phyloP scores from a whole-genome alignment of 2,797 vertebrate species.

The Chaetophractus vellerosus region DNA sequence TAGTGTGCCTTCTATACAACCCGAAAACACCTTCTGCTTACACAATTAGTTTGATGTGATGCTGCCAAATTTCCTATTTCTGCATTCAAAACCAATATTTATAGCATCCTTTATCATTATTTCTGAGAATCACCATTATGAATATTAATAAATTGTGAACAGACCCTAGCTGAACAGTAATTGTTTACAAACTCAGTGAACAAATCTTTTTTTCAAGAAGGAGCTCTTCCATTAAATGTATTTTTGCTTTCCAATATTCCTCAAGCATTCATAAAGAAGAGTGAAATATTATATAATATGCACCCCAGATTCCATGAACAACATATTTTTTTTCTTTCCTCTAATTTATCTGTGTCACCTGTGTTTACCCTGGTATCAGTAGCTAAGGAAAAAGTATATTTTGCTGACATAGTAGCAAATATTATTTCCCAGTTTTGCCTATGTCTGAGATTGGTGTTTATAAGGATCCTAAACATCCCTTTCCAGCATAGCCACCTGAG shows the following conservation, averaged over 20 bases:
- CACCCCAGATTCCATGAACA: neutral
- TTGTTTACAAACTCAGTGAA: neutral
- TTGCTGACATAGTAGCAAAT: neutral
- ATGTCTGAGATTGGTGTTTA: neutral
- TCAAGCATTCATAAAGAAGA: neutral
- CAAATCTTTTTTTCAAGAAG: neutral
- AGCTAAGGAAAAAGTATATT: neutral
- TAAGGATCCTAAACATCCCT: neutral
- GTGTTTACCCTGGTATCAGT: neutral
- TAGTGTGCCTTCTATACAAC: neutral
- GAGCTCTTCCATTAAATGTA: neutral
- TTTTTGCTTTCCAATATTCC: neutral
- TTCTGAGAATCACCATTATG: neutral
- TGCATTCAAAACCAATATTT: neutral
- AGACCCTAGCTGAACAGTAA: neutral
- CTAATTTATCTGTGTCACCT: neutral
- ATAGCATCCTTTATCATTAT: neutral
- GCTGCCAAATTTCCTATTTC: neutral
- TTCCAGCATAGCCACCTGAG: neutral
- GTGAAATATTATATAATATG: neutral
- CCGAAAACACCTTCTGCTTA: neutral
- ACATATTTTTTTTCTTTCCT: neutral
- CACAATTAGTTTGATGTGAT: neutral
- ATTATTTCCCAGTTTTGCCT: neutral
- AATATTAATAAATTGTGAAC: neutral